Base-by-base conservation (phyloP, 1,140 invertebrate genomes). In the Aphidius ervi region DNA sequence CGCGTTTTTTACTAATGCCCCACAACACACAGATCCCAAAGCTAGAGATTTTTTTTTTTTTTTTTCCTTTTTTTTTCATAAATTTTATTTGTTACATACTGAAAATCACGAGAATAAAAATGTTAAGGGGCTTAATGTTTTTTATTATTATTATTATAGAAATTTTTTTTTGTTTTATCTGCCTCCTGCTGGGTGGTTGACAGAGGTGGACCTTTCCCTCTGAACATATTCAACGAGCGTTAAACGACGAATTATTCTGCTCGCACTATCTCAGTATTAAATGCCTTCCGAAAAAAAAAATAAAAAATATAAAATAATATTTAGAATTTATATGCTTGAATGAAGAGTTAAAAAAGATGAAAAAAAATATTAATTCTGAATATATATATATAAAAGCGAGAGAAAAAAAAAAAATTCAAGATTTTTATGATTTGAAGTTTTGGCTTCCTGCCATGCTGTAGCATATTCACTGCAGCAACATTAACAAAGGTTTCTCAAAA, bases 1-100 rank as follows among this genome's bases (percentile, higher is more conserved):
- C 70, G 65, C 71, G 69, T 71, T 72, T 73, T 73, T 73, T 31
- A 73, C 71, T 71, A 70, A 73, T 73, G 69, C 71, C 62, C 52
- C 64, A 49, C 16, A 16, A 16, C 16, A 4, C 23, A 31, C 2
- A 31, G 23, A 31, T 31, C 4, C 23, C 23, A 31, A 31, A 31
- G 23, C 23, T 31, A 31, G 4, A 3, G 4, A 31, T 31, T 31
- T 31, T 31, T 31, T 31, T 31, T 31, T 31, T 31, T 31, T 16
- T 31, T 31, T 31, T 31, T 31, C 1, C 16, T 1, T 16, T 16
- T 16, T 16, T 42, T 40, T 23, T n/a, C 45, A 46, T 56, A 62
- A 39, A 47, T 39, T 3, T 47, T 9, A 31, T 31, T 31, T 31
- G 23, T 3, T 31, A 31, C 53, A 31, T 16, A 16, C 40, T 39